These are phyloP conservation scores for Caenorhabditis angaria DNA, from an alignment of 2,888 invertebrate genomes.

Conservation along the genomic window DNA sequence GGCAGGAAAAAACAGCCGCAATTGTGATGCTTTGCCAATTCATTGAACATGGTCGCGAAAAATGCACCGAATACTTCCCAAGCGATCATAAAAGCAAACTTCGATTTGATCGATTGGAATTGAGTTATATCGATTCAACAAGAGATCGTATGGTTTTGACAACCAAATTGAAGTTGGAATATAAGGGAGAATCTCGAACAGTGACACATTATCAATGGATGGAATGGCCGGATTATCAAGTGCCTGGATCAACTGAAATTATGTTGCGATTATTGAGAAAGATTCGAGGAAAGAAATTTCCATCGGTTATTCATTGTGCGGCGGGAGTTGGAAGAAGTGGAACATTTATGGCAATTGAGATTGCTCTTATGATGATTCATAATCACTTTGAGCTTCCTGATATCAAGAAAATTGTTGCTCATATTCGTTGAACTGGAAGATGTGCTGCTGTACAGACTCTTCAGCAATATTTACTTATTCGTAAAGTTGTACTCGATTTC, in stretches of 20 bases:
- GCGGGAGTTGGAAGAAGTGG: slow-evolving; percentile 45
- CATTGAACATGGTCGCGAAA: neutral
- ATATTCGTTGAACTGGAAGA: neutral
- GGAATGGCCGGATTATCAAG: slow-evolving; percentile 46
- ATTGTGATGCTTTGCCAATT: neutral
- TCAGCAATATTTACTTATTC: slow-evolving; percentile 6
- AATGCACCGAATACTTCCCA: neutral
- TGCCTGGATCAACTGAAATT: slow-evolving; percentile 37
- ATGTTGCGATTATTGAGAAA: slow-evolving; percentile 34
- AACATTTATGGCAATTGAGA: slow-evolving; percentile 34
- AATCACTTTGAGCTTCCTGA: slow-evolving; percentile 21
- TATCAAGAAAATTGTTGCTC: slow-evolving; percentile 11
- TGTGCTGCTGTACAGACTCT: neutral
- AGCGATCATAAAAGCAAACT: slow-evolving; percentile 12
- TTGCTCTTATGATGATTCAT: slow-evolving; percentile 29
- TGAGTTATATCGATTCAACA: slow-evolving; percentile 23
- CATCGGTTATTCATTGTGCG: slow-evolving; percentile 42
- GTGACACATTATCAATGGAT: slow-evolving; percentile 42
- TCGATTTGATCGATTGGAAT: slow-evolving; percentile 22
- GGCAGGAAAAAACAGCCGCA: neutral
- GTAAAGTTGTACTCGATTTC: slow-evolving; percentile 11
- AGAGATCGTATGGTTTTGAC: slow-evolving; percentile 22
- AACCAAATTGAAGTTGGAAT: slow-evolving; percentile 22
- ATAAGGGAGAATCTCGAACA: slow-evolving; percentile 16
- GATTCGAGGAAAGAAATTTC: slow-evolving; percentile 18